Evolutionary conservation across 2,888 invertebrate genomes (phyloP), one percentile per base, ranked within the genome.

Genomic region (Latrodectus hesperus): DNA sequence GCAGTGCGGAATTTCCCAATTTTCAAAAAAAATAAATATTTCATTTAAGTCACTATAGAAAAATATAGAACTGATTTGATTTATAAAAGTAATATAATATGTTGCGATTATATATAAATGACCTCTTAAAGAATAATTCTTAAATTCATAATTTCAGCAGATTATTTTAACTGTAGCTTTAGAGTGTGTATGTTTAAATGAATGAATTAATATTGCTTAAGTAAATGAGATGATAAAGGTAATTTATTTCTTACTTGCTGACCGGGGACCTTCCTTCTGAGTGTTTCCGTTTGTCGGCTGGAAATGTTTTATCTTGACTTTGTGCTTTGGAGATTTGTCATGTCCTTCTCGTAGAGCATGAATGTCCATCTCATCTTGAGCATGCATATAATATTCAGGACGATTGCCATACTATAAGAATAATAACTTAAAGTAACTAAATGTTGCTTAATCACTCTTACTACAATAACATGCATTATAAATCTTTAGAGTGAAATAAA

Each of bases 361-460:
- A 4, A 90, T 74, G 10, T 90, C 87, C 68, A 90, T 81, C 60
- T 89, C 89, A 16, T 88, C 89, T 65, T 88, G 90, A 67, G 87
- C 84, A 17, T 90, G 82, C 79, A 90, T 76, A 75, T 90, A 90
- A 65, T 90, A 89, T 22, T 90, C 90, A 3, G 90, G 89, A 2
- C 86, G 80, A 93, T 95, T 96, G 92, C 96, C 95, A 94, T 95
- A 96, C 96, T 97, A 93, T 88, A 65, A 76, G 68, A 16, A 26
- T 14, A 67, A 53, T 38, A 67, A 70, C 8, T 26, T 17, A 53
- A 55, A 64, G 4, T 9, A 79, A 55, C 0, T 26, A 17, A 83
- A 16, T 11, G 1, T 60, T 60, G 10, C 4, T 6, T 9, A 0
- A 10, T 55, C 4, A 12, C 38, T 38, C 4, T 6, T 38, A 38